phyloP scores from a whole-genome alignment of 2,113 vertebrate species.

The Heptranchias perlo region DNA sequence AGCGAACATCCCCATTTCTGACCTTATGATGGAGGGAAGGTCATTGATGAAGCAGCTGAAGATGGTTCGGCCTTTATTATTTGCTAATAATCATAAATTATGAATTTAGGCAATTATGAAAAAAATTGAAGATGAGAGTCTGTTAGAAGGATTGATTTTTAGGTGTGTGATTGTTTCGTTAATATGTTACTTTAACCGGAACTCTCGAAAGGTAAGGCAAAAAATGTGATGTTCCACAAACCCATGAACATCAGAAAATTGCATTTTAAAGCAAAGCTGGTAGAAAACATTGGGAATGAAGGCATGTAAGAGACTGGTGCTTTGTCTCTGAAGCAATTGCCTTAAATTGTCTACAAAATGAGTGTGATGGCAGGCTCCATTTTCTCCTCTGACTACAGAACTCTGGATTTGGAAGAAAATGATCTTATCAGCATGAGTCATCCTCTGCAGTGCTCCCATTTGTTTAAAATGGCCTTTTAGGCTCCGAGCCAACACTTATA shows the following conservation, averaged over 20 bases:
- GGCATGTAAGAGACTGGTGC: neutral
- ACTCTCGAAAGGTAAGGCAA: neutral
- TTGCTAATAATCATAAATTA: neutral
- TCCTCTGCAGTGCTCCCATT: conserved; percentile 29
- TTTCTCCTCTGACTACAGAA: conserved; percentile 23
- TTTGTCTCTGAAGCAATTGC: conserved; percentile 4
- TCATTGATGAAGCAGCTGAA: too few species aligned
- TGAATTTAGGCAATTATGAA: neutral
- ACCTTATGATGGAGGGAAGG: too few species aligned
- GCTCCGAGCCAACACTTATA: conserved; percentile 6
- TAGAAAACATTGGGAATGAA: neutral
- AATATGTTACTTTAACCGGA: neutral
- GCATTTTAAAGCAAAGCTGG: neutral
- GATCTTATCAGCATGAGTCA: conserved; percentile 38
- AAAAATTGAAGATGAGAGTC: neutral
- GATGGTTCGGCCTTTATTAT: too few species aligned
- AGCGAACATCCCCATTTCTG: too few species aligned
- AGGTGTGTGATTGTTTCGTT: neutral
- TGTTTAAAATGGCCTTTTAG: conserved; percentile 35
- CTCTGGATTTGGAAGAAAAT: conserved; percentile 18
- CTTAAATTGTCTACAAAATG: conserved; percentile 34
- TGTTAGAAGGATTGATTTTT: neutral
- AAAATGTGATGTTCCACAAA: neutral
- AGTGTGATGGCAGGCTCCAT: conserved; percentile 8
- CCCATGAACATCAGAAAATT: neutral